Evolutionary conservation across 1,140 invertebrate species (phyloP), one percentile per base, ranked within the genome.

Genomic region (Sinonovacula constricta): DNA sequence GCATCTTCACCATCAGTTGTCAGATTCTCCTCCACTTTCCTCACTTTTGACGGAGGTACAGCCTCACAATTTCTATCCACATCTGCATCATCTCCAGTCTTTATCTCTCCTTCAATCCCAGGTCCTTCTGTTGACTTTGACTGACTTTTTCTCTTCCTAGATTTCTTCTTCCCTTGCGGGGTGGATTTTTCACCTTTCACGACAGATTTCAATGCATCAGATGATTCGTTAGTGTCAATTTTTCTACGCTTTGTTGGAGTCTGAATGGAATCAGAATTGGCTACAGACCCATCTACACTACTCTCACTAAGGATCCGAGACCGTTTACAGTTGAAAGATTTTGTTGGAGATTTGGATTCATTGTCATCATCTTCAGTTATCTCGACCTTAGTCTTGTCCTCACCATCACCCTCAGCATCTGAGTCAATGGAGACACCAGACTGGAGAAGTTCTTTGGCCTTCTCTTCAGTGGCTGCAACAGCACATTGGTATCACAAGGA

Each of bases 191-290:
- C 49, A 7, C 63, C 75, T 3, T 28, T 45, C 33, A 22, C 62
- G 36, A 30, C 22, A 12, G 24, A 14, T 54, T 56, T 68, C 10
- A 14, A 24, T n/a, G 49, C 34, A 53, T 76, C 49, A 39, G 34
- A 45, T 10, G 53, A 36, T 24, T 59, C 54, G 5, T 76, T 63
- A 30, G 72, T 59, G 5, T 76, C 72, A 30, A 63, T 59, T 45
- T 67, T 66, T 28, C 45, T 76, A 22, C 72, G 49, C 49, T 76
- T 76, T 1, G 63, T 24, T 34, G 72, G 72, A 67, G 26, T 67
- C 3, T 10, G n/a, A 45, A 49, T 54, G 4, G 39, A 24, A 22
- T 53, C 60, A 51, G 34, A 45, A 18, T 45, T 45, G 18, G 7
- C 39, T n/a, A n/a, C n/a, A 10, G 7, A 7, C 39, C 39, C 33